Evolutionary conservation across 2,888 invertebrate species (phyloP).

Genomic region (Caenorhabditis japonica): DNA sequence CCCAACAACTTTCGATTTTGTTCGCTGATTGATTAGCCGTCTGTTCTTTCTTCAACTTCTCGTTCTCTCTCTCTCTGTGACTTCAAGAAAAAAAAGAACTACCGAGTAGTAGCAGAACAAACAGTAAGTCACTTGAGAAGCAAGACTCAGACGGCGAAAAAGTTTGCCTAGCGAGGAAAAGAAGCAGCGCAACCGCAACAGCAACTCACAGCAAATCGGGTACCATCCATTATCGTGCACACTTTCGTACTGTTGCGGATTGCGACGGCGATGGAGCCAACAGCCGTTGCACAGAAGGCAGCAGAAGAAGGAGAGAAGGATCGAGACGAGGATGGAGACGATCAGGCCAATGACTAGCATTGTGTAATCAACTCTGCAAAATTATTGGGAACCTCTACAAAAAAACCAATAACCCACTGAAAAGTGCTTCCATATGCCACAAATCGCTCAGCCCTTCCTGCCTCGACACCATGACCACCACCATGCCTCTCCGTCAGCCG

Average conservation of each 20-base stretch:
- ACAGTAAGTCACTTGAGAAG: slow-evolving; percentile 27
- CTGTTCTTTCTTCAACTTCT: slow-evolving; percentile 10
- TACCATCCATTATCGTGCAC: slow-evolving; percentile 73
- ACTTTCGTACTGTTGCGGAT: slow-evolving; percentile 75
- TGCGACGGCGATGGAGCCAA: slow-evolving; percentile 75
- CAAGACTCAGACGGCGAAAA: slow-evolving; percentile 1
- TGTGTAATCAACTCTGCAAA: slow-evolving; percentile 74
- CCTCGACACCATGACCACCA: slow-evolving; percentile 14
- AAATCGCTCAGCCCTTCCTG: slow-evolving; percentile 68
- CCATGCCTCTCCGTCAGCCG: slow-evolving; percentile 41
- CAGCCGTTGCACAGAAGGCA: slow-evolving; percentile 76
- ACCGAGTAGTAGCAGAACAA: slow-evolving; percentile 18
- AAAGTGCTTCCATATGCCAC: slow-evolving; percentile 71
- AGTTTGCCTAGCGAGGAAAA: slow-evolving; percentile 26
- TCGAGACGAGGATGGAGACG: slow-evolving; percentile 71
- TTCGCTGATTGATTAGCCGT: slow-evolving; percentile 28
- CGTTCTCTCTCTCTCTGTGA: slow-evolving; percentile 1
- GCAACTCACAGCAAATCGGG: slow-evolving; percentile 75
- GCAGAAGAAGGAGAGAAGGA: slow-evolving; percentile 73
- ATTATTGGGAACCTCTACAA: neutral
- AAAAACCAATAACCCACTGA: slow-evolving; percentile 63
- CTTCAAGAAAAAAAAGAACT: slow-evolving; percentile 5
- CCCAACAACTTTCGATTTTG: slow-evolving; percentile 44
- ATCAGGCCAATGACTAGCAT: slow-evolving; percentile 75
- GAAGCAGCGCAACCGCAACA: neutral